Evolutionary conservation across 1,140 invertebrate genomes (phyloP).

Genomic region (Metaphire vulgaris): DNA sequence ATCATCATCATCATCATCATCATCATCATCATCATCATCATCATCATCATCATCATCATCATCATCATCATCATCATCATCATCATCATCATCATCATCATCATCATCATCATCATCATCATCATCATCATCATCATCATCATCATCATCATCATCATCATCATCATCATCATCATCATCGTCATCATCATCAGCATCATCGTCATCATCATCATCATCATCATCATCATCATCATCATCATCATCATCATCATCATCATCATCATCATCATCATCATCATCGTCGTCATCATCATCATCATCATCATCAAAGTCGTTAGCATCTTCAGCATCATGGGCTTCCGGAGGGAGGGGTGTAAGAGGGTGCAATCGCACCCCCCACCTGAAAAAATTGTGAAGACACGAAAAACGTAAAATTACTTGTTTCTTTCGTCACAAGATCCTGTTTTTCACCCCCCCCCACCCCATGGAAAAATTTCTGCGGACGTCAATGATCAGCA

Average conservation of each 20-base stretch:
- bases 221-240: background rate
- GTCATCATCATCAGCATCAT: too few species aligned
- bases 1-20: slow-evolving; percentile 12
- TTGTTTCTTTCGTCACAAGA: too few species aligned
- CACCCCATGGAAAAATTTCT: too few species aligned
- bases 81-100: slow-evolving; percentile 19
- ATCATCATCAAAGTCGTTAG: background rate
- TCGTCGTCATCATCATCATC: background rate
- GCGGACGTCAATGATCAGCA: too few species aligned
- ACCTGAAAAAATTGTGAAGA: too few species aligned
- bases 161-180: slow-evolving; percentile 15
- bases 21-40: slow-evolving; percentile 1
- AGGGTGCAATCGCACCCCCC: too few species aligned
- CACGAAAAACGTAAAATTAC: too few species aligned
- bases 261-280: slow-evolving; percentile 8
- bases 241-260: slow-evolving; percentile 6
- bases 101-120: slow-evolving; percentile 27
- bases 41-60: slow-evolving; percentile 2
- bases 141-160: slow-evolving; percentile 20
- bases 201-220: background rate
- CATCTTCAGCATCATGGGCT: background rate
- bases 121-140: slow-evolving; percentile 24
- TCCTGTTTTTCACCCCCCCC: too few species aligned
- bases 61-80: slow-evolving; percentile 18
- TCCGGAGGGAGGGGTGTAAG: too few species aligned